Evolutionary conservation across 2,113 vertebrate genomes (phyloP).

Genomic region (Elachura formosa): DNA sequence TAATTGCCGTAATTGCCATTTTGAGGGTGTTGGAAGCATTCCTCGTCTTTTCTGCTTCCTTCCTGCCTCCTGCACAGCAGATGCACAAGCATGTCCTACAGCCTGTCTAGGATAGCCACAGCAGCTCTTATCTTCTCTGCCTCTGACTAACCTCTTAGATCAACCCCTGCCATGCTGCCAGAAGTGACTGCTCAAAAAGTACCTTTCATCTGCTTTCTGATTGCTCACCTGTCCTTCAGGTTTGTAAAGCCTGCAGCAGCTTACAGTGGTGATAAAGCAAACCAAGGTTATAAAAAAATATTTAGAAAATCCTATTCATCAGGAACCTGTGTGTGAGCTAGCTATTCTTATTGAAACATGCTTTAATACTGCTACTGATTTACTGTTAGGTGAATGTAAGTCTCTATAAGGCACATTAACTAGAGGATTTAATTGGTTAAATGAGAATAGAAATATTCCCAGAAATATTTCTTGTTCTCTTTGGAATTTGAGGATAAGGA

Average conservation of each 20-base stretch:
- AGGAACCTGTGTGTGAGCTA: neutral
- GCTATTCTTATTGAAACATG: neutral
- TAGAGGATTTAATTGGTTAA: slow-evolving; percentile 10
- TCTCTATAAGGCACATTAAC: neutral
- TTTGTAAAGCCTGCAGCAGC: neutral
- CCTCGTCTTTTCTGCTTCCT: neutral
- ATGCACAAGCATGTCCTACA: neutral
- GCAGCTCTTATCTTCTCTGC: neutral
- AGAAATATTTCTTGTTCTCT: neutral
- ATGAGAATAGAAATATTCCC: neutral
- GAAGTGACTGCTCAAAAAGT: neutral
- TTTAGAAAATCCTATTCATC: slow-evolving; percentile 16
- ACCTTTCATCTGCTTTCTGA: slow-evolving; percentile 13
- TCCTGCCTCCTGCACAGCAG: neutral
- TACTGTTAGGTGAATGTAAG: neutral
- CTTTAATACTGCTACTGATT: neutral
- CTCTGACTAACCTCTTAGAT: neutral
- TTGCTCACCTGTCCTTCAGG: slow-evolving; percentile 10
- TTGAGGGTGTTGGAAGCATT: neutral
- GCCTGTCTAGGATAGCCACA: neutral
- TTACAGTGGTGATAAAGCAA: neutral
- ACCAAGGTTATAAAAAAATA: neutral
- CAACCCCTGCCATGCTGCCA: neutral
- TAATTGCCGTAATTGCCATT: neutral
- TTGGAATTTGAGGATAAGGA: neutral